A percentile compares a stretch with the other conserved stretches of the same genome.
These are phyloP conservation scores for Elmis aenea DNA, from an alignment of 2,888 invertebrate genomes.

Conservation along the genomic window DNA sequence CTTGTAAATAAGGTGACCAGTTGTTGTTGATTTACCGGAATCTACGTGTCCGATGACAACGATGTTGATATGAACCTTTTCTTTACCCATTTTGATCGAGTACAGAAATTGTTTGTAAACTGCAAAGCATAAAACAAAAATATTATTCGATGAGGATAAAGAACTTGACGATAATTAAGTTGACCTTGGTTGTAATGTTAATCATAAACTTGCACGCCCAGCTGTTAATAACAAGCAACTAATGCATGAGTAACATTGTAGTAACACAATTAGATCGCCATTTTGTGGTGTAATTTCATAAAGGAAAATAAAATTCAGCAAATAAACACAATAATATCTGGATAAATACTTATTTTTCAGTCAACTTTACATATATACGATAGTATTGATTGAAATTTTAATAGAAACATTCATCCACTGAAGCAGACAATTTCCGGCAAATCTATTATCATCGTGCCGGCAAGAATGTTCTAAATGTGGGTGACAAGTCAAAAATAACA, in stretches of 20 bases:
- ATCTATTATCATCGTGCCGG: too few relatives aligned
- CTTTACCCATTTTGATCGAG: conserved; percentile 80
- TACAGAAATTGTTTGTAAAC: not conserved
- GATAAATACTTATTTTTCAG: too few relatives aligned
- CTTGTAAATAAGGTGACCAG: conserved; percentile 99
- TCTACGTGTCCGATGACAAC: conserved; percentile 99
- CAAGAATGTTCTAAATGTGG: not conserved
- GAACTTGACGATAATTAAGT: conserved; percentile 38
- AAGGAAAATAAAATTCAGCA: not conserved
- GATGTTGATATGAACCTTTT: conserved; percentile 98
- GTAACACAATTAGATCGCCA: conserved; percentile 29
- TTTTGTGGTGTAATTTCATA: conserved; percentile 43
- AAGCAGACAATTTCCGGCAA: too few relatives aligned
- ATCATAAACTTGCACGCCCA: conserved; percentile 55
- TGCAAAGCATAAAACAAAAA: not conserved
- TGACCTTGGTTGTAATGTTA: too few relatives aligned
- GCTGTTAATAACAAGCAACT: conserved; percentile 3
- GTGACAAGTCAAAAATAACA: too few relatives aligned
- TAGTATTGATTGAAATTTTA: not conserved
- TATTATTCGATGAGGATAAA: not conserved
- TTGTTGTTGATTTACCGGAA: conserved; percentile 98
- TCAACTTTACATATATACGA: too few relatives aligned
- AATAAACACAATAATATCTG: too few relatives aligned
- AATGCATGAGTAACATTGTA: conserved; percentile 5
- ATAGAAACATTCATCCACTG: too few relatives aligned